phyloP scores from a whole-genome alignment of 2,113 vertebrate genomes.

The Perccottus glenii region DNA sequence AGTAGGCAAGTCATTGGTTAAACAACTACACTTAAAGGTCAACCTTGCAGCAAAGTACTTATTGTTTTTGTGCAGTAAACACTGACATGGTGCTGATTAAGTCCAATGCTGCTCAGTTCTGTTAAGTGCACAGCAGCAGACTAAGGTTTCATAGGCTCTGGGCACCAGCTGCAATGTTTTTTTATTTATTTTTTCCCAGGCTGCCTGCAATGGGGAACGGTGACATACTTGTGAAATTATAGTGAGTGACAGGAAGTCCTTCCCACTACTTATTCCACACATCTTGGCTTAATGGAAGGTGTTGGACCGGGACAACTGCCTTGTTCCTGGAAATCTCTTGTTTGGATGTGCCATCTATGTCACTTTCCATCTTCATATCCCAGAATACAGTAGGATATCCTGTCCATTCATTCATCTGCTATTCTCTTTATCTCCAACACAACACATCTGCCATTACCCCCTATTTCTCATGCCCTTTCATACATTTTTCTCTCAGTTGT shows the following conservation, averaged over 20 bases:
- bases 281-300: constrained; percentile 52
- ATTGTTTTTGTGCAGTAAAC: constrained; percentile 15
- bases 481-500: background rate
- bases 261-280: constrained; percentile 51
- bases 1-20: constrained; percentile 2
- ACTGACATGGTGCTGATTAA: constrained; percentile 11
- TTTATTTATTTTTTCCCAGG: constrained; percentile 36
- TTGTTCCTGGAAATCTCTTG: constrained; percentile 29
- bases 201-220: constrained; percentile 37
- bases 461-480: background rate
- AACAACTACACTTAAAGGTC: constrained; percentile 18
- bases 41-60: constrained; percentile 14
- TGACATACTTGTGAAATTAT: constrained; percentile 60
- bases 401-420: constrained; percentile 34
- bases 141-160: constrained; percentile 2
- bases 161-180: constrained; percentile 33
- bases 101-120: background rate
- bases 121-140: background rate
- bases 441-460: constrained; percentile 2
- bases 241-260: constrained; percentile 63
- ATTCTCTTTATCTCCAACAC: constrained; percentile 37
- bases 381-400: constrained; percentile 20
- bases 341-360: constrained; percentile 31
- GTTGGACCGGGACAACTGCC: constrained; percentile 48
- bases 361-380: constrained; percentile 4